These are phyloP conservation scores for Bellardia bayeri DNA, from an alignment of 2,888 invertebrate species.

Conservation along the genomic window DNA sequence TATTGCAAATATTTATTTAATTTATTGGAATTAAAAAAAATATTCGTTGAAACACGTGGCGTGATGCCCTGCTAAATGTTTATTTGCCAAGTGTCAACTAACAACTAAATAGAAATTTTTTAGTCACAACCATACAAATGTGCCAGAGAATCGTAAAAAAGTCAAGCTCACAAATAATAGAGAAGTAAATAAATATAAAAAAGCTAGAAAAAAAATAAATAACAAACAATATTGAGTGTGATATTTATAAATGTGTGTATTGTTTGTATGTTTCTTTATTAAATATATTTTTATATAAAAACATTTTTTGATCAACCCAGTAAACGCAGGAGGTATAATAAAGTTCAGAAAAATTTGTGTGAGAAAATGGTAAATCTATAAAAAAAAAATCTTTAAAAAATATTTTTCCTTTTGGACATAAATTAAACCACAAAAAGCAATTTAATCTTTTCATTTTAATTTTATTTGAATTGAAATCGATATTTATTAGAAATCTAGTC, in stretches of 20 bases:
- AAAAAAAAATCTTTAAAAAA: too few species aligned
- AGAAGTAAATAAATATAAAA: conserved; percentile 24
- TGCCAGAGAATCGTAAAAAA: conserved; percentile 49
- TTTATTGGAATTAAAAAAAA: conserved; percentile 24
- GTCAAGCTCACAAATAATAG: conserved; percentile 54
- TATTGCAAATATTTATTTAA: conserved; percentile 17
- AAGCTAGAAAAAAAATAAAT: background rate
- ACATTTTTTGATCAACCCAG: background rate
- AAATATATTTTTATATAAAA: background rate
- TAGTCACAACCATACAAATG: conserved; percentile 21
- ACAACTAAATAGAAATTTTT: conserved; percentile 55
- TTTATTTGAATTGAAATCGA: background rate
- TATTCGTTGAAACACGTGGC: conserved; percentile 62
- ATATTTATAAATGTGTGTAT: conserved; percentile 1
- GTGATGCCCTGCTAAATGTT: conserved; percentile 62
- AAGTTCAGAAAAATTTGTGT: background rate
- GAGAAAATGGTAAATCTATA: background rate
- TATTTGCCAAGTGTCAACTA: conserved; percentile 71
- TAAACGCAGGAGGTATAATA: conserved; percentile 30
- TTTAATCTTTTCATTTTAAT: background rate
- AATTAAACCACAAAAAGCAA: too few species aligned
- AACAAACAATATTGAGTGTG: conserved; percentile 3
- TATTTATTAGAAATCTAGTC: background rate
- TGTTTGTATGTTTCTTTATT: background rate
- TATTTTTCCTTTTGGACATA: too few species aligned